Evolutionary conservation across 1,140 invertebrate genomes (phyloP), one percentile per base, ranked within the genome.

Genomic region (Agraylea sexmaculata): DNA sequence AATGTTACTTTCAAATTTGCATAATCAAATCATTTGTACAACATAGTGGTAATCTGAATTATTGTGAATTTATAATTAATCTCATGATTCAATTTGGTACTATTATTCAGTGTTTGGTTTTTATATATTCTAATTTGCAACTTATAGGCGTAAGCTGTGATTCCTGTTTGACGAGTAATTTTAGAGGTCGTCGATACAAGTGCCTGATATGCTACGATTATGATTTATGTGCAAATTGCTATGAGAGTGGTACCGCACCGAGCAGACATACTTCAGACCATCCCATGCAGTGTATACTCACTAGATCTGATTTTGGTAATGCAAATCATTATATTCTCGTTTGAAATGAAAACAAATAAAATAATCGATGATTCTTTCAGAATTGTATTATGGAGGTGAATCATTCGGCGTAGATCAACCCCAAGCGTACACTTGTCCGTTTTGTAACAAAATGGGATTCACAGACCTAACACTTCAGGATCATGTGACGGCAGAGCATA

Each of bases 201-300:
- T 98, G 94, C 75, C 77, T 98, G 60, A 83, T 96, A 53, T 98
- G 94, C 68, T 96, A 92, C 66, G 93, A 98, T 73, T 98, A 96
- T 74, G 94, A 98, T 73, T 75, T 97, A 52, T 98, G 94, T 74
- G 85, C 89, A 54, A 80, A 78, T 53, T 98, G 93, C 67, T 96
- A 91, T 68, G 92, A 97, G 62, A 80, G 81, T 56, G 89, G 91
- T 55, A 88, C 87, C 32, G 90, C 85, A 39, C 91, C 87, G 50
- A 87, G 89, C 39, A 77, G 89, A 51, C 93, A 97, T 65, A 83
- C 85, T 46, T 81, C 85, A 52, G 88, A 95, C 67, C 93, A 97
- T 73, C 87, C 93, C 43, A 92, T 98, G 84, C 93, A 98, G 71
- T 97, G 92, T 63, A 96, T 98, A 55, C 76, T 98, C 51, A 95